Base-by-base conservation (phyloP, 2,797 vertebrate genomes). In the Peromyscus attwateri region DNA sequence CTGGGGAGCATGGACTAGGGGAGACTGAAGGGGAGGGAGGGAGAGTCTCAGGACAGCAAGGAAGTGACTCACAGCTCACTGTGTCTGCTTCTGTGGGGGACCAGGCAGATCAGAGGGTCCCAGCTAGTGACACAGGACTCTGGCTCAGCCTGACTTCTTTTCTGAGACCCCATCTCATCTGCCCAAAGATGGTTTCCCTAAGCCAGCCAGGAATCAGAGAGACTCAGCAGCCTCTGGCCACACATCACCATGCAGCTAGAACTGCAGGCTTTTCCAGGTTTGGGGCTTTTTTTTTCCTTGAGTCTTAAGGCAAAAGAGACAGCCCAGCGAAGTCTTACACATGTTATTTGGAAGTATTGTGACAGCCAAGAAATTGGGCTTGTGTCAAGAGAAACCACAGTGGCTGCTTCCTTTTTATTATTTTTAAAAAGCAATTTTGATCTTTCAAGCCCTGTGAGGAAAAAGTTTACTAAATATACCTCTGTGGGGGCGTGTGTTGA, bases 341-440 rank as follows among this genome's bases (percentile, higher is more conserved):
- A n/a, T 95, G 97, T 93, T 97, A 91, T 97, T 95, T 96, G 94
- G 87, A 97, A 97, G 96, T 97, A 97, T 97, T 97, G 97, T 98
- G 98, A 98, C 98, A 98, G 87, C 70, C 91, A 55, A 95, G 97
- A 98, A 97, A 97, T 97, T 89, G 92, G 96, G 95, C 92, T 96
- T 89, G 93, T 97, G 96, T 97, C 95, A 97, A 87, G 96, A 97
- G 95, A 60, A 96, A 95, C 92, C 91, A 91, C 87, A 90, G 97
- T 95, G 96, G 87, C 96, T 97, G 91, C 64, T 97, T 96, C 93
- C 95, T 95, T 97, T 96, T 93, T 97, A 95, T 97, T 98, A 98
- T 97, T 97, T 96, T 96, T 96, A 77, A 96, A 88, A 98, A 97
- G 96, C 97, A 98, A 97, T 97, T 97, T 96, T 91, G 97, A 97